Evolutionary conservation across 2,888 invertebrate species (phyloP).

Genomic region (Melinaea marsaeus): DNA sequence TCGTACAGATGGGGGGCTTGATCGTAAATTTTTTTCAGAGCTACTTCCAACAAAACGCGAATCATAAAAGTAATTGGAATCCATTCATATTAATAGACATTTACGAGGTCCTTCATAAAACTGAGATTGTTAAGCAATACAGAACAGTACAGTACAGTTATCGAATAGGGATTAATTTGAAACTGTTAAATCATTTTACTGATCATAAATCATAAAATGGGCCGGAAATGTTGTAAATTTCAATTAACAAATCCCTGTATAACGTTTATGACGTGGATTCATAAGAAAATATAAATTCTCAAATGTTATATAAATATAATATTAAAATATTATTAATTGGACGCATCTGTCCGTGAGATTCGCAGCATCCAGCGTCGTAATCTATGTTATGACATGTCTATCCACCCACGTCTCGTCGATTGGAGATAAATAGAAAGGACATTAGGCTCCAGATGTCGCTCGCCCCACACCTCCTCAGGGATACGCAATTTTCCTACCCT

Average conservation of each 20-base stretch:
- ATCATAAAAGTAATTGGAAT: constrained; percentile 78
- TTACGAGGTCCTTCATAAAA: constrained; percentile 75
- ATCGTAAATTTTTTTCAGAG: constrained; percentile 75
- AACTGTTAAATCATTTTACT: constrained; percentile 53
- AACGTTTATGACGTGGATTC: not conserved
- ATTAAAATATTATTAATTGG: constrained; percentile 15
- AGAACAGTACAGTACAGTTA: constrained; percentile 45
- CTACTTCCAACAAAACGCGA: constrained; percentile 72
- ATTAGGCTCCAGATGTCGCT: constrained; percentile 74
- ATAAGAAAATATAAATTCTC: constrained; percentile 3
- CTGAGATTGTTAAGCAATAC: constrained; percentile 73
- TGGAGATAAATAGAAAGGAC: constrained; percentile 71
- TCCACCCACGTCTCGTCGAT: constrained; percentile 54
- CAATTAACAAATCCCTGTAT: not conserved
- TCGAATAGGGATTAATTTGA: constrained; percentile 59
- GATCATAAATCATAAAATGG: constrained; percentile 53
- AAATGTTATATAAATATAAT: not conserved
- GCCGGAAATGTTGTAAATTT: constrained; percentile 47
- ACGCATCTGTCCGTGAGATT: constrained; percentile 25
- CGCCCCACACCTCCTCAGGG: constrained; percentile 61
- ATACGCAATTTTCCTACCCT: constrained; percentile 75
- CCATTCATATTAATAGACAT: constrained; percentile 79
- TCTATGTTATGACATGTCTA: constrained; percentile 36
- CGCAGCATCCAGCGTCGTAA: constrained; percentile 22
- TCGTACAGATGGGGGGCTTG: constrained; percentile 60